Base-by-base conservation (phyloP, 2,113 vertebrate genomes). In the Cettia cetti region DNA sequence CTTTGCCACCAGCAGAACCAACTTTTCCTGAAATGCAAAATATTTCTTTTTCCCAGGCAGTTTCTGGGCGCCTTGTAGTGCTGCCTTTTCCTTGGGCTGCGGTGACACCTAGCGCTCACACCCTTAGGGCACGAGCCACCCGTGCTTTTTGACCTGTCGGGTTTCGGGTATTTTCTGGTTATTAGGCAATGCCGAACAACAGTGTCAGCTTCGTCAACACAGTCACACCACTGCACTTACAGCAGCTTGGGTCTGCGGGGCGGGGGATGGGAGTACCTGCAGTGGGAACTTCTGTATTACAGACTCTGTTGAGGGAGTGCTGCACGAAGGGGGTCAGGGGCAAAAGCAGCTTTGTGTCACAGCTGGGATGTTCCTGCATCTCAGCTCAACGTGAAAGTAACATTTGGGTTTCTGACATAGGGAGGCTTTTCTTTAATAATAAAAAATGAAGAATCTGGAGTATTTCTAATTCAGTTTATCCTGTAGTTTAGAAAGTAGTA, bases 91-190 rank as follows among this genome's bases (percentile, higher is more conserved):
- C 50, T 77, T 68, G 86, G 79, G 9, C 82, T 83, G 65, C 75
- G 89, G 75, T 96, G 97, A 95, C 96, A 96, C 72, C 97, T 97
- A 90, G 88, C 1, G 97, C 75, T 77, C 53, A 11, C 4, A 26
- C 1, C 28, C 42, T 33, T 16, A 49, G 13, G 40, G 35, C 8
- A 8, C 18, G n/a, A 60, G 2, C 20, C 37, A 15, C 15, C 15
- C 3, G 2, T 9, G 44, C 19, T 37, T 56, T 40, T 64, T 23
- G 13, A 15, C 13, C 85, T 21, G 4, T 5, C 9, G 4, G 31
- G 23, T 79, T 64, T 39, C 5, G 6, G 37, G 11, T 9, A 7
- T 69, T 64, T 70, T 54, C 27, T 88, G 11, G 1, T 35, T 52
- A 3, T 27, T 49, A 15, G 0, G 0, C 65, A 28, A 19, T 7